Evolutionary conservation across 2,888 invertebrate genomes (phyloP).

Genomic region (Oxyscelio sp.): DNA sequence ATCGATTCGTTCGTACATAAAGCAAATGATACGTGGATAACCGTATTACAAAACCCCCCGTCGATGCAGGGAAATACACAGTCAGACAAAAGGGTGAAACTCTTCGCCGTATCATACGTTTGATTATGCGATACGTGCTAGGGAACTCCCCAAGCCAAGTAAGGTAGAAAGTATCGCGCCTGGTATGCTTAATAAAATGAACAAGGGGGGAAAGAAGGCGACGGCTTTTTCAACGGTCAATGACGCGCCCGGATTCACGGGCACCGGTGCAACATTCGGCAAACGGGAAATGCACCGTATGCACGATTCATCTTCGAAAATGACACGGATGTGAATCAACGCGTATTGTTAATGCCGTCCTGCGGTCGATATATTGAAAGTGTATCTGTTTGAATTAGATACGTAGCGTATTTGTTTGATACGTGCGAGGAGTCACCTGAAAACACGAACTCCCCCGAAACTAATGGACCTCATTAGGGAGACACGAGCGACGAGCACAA

Average conservation of each 20-base stretch:
- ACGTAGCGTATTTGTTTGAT: conserved; percentile 52
- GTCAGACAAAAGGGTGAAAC: conserved; percentile 54
- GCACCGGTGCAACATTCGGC: conserved; percentile 1
- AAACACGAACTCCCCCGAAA: conserved; percentile 52
- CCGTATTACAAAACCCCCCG: conserved; percentile 32
- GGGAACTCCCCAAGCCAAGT: conserved; percentile 41
- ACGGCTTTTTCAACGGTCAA: conserved; percentile 56
- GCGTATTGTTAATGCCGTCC: conserved; percentile 44
- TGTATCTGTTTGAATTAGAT: conserved; percentile 60
- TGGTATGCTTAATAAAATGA: conserved; percentile 55
- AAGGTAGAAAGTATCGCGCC: conserved; percentile 58
- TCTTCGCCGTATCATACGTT: conserved; percentile 66
- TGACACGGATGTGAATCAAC: conserved; percentile 65
- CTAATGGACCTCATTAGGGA: conserved; percentile 63
- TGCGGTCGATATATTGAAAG: conserved; percentile 45
- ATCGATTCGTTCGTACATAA: conserved; percentile 54
- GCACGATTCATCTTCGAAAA: conserved; percentile 67
- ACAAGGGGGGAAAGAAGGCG: conserved; percentile 27
- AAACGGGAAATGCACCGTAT: conserved; percentile 18
- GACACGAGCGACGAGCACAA: no score
- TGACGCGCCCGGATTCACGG: conserved; percentile 56
- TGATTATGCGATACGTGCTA: conserved; percentile 65
- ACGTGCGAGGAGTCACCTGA: conserved; percentile 67
- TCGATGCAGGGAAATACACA: conserved; percentile 35
- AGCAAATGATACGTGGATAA: conserved; percentile 57